Conservation (phyloP, 1,140 invertebrate genomes). For the Platyscapa corneri region DNA sequence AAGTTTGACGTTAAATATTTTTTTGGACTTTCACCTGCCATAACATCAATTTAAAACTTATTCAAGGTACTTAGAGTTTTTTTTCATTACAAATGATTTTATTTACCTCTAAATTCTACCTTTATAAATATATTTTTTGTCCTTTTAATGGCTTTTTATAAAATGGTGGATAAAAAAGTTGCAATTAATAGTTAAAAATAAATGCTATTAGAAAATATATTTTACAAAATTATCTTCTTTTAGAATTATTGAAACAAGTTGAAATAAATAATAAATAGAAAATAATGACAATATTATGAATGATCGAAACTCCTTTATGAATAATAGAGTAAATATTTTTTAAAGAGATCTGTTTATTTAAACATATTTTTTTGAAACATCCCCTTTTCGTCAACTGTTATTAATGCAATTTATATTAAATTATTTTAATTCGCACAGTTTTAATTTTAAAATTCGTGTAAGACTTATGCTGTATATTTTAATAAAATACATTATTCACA, state of each 20-base stretch:
- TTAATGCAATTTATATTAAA: no score
- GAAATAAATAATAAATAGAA: not conserved
- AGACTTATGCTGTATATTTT: not conserved
- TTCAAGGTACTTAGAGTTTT: not conserved
- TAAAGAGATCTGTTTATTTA: no score
- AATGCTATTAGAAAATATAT: not conserved
- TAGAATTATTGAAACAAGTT: not conserved
- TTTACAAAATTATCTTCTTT: not conserved
- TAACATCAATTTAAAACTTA: not conserved
- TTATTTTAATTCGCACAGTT: no score
- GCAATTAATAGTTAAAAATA: not conserved
- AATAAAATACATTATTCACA: not conserved
- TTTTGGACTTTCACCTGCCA: not conserved
- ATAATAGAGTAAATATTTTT: no score
- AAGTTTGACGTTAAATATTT: not conserved
- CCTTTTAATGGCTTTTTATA: no score
- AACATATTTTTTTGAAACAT: no score
- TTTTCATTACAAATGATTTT: not conserved
- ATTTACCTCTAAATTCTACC: not conserved
- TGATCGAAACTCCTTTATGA: no score
- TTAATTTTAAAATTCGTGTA: no score
- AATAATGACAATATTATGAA: no score
- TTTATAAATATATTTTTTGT: no score
- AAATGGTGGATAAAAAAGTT: not conserved
- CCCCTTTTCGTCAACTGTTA: no score